These are phyloP conservation scores for Rhinoderma darwinii DNA, from an alignment of 2,113 vertebrate genomes.

Conservation along the genomic window DNA sequence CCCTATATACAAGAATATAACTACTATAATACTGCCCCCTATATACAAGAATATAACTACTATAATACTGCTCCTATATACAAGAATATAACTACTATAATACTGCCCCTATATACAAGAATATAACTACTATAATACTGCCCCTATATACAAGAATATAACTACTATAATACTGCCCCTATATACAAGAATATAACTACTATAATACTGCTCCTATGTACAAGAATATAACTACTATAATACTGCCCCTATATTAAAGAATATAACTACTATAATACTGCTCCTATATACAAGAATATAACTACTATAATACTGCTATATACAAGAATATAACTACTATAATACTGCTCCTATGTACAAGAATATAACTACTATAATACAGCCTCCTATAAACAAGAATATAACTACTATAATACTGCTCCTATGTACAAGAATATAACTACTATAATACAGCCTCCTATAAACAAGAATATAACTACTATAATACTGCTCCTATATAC, in stretches of 20 bases:
- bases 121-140: constrained; percentile 1
- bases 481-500: background rate
- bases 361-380: too few species aligned
- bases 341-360: too few species aligned
- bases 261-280: too few species aligned
- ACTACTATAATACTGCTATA: too few species aligned
- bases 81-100: constrained; percentile 8
- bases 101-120: constrained; percentile 3
- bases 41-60: constrained; percentile 9
- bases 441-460: background rate
- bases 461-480: background rate
- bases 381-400: too few species aligned
- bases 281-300: too few species aligned
- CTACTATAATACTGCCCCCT: constrained; percentile 15
- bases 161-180: background rate
- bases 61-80: constrained; percentile 8
- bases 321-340: too few species aligned
- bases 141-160: too few species aligned
- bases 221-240: background rate
- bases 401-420: too few species aligned
- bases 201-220: background rate
- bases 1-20: constrained; percentile 4
- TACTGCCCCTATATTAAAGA: background rate
- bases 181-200: background rate
- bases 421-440: too few species aligned